These are phyloP conservation scores for Rosalia funebris DNA, from an alignment of 2,888 invertebrate species.

Conservation along the genomic window DNA sequence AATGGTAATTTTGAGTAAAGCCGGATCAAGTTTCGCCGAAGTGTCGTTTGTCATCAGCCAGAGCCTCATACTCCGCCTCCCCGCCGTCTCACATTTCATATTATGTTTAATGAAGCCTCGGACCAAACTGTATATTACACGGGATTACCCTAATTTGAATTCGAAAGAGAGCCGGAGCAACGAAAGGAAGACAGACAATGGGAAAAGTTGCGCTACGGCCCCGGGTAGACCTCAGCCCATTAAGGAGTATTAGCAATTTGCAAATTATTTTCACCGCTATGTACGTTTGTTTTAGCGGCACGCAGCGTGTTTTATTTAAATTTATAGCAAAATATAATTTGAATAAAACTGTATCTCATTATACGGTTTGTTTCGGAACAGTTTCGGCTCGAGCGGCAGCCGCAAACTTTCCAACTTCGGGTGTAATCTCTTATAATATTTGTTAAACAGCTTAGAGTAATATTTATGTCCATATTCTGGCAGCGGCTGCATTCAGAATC, in stretches of 20 bases:
- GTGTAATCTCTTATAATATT: slow-evolving; percentile 43
- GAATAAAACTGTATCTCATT: slow-evolving; percentile 41
- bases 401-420: slow-evolving; percentile 32
- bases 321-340: slow-evolving; percentile 34
- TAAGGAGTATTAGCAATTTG: slow-evolving; percentile 9
- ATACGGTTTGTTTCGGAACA: slow-evolving; percentile 37
- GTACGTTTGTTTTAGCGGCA: slow-evolving; percentile 3
- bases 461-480: slow-evolving; percentile 38
- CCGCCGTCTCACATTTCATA: neutral
- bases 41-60: neutral
- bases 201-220: neutral
- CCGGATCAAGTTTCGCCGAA: neutral
- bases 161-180: neutral
- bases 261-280: slow-evolving; percentile 5
- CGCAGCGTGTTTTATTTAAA: slow-evolving; percentile 32
- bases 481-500: slow-evolving; percentile 23
- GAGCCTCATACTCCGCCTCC: neutral
- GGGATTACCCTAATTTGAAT: neutral
- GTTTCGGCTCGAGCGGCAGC: slow-evolving; percentile 25
- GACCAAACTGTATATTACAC: neutral
- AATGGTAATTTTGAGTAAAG: too few species aligned
- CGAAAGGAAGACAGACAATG: neutral
- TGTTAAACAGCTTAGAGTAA: slow-evolving; percentile 43
- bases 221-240: neutral
- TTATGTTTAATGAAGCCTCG: neutral